phyloP scores from a whole-genome alignment of 2,113 vertebrate species.

The Corythornis cristatus region DNA sequence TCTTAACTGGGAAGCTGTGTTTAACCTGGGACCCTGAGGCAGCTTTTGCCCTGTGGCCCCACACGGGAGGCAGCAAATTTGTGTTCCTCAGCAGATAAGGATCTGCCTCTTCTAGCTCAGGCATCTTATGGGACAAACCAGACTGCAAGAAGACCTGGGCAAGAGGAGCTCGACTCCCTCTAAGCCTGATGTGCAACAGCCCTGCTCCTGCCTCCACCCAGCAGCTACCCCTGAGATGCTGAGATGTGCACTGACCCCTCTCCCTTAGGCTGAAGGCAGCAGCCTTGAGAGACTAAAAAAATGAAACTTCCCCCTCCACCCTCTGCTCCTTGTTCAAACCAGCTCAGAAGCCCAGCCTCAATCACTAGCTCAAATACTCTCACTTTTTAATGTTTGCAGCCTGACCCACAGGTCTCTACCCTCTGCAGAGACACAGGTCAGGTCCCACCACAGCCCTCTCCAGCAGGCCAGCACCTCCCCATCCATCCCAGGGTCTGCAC shows the following conservation, averaged over 20 bases:
- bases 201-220: not conserved
- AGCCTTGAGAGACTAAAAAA: not conserved
- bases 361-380: not conserved
- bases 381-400: not conserved
- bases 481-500: not conserved
- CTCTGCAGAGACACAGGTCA: not conserved
- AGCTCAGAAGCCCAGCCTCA: not conserved
- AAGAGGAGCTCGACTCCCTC: not conserved
- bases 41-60: not conserved
- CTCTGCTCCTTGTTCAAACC: not conserved
- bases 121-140: not conserved
- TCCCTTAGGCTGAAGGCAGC: not conserved
- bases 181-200: not conserved
- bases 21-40: rapidly evolving
- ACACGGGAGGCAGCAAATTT: not conserved
- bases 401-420: not conserved
- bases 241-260: not conserved
- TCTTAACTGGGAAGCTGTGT: not conserved
- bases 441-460: not conserved
- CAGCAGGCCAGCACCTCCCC: not conserved
- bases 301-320: rapidly evolving
- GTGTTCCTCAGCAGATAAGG: not conserved
- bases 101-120: not conserved
- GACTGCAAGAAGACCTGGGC: not conserved
- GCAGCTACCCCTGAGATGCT: not conserved